Conservation (phyloP, 2,113 vertebrate species). For the Ranitomeya variabilis region DNA sequence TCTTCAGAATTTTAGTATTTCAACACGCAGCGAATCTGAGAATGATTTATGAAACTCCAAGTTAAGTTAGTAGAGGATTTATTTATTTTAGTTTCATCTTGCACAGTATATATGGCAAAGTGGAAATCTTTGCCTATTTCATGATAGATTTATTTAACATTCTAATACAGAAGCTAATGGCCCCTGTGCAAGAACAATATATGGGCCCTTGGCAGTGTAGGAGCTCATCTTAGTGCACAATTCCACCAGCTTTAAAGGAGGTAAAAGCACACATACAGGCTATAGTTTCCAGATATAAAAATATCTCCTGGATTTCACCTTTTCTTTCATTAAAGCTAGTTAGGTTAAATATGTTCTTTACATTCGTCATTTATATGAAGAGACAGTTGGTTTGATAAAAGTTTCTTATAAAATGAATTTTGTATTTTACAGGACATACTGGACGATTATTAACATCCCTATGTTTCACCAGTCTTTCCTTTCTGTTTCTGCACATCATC, state of each 20-base stretch:
- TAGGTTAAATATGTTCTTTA: neutral
- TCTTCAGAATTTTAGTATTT: neutral
- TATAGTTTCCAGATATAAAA: too few species aligned
- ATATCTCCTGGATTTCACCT: neutral
- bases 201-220: too few species aligned
- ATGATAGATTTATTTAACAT: neutral
- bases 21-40: neutral
- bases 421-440: slow-evolving; percentile 84
- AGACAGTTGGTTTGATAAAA: neutral
- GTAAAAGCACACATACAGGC: too few species aligned
- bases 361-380: neutral
- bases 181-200: too few species aligned
- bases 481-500: slow-evolving; percentile 93
- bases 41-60: slow-evolving; percentile 3
- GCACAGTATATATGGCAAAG: neutral
- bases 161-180: neutral
- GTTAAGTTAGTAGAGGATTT: neutral
- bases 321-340: neutral
- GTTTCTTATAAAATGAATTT: neutral
- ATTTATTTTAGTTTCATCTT: neutral
- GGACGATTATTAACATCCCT: slow-evolving; percentile 92
- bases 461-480: slow-evolving; percentile 92
- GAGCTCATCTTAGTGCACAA: too few species aligned
- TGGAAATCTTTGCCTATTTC: neutral
- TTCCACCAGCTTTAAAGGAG: too few species aligned